Base-by-base conservation (phyloP, 2,888 invertebrate species). In the Anaspis maculata region DNA sequence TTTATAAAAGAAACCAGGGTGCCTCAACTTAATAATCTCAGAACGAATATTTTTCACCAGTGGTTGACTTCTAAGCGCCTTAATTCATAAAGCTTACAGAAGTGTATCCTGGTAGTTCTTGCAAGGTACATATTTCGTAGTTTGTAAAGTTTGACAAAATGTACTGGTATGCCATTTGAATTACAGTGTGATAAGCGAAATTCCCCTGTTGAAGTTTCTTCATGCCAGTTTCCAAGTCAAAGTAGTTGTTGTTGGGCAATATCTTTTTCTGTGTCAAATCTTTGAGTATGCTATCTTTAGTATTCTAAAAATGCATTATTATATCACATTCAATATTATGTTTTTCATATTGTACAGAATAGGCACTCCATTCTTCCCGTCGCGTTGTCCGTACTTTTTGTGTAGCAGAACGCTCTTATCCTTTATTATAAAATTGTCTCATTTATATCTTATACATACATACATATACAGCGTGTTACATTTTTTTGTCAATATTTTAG, bases 111-210 rank as follows among this genome's bases (percentile, higher is more conserved):
- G 47, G 48, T 10, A 72, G 57, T 43, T 68, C 67, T 34, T 66
- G 64, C 31, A 71, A 46, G 11, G 66, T 65, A 37, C 72, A 72
- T 32, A 70, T 70, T 34, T 71, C 71, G 14, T 65, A 64, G 42
- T 71, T 70, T 9, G 54, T 57, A 43, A 58, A 71, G 1, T 66
- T 68, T 30, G 63, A 59, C 26, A 62, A 57, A 27, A 69, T 61
- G 37, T 68, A 47, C 38, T 65, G 58, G 45, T 68, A 70, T 9
- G 62, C 61, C 7, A 58, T 45, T 7, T 60, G 58, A 1, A 57
- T 27, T 27, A 66, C 66, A 2, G 58, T 59, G 46, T 69, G 64
- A 31, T 66, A 67, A 13, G 67, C 68, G 36, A 66, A 68, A 11
- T 64, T 51, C 21, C 62, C 66, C 3, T 55, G 48, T 28, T 53